These are phyloP conservation scores for Serripes groenlandicus DNA, from an alignment of 2,888 invertebrate species.

Conservation along the genomic window DNA sequence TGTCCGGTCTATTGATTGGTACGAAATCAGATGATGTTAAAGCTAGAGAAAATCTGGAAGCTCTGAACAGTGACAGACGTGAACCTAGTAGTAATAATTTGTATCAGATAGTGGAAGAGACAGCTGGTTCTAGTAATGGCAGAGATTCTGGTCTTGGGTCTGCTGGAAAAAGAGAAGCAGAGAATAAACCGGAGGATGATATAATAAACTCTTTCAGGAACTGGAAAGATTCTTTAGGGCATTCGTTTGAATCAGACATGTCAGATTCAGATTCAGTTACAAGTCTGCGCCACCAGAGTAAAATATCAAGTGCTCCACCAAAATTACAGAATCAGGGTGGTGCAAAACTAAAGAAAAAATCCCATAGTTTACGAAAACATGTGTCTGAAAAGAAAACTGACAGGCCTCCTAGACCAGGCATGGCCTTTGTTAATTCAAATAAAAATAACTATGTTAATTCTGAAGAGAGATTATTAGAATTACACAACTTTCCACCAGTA, in stretches of 20 bases:
- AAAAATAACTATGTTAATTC: background rate
- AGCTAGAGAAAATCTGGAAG: constrained; percentile 25
- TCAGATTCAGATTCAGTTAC: constrained; percentile 58
- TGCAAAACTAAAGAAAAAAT: constrained; percentile 57
- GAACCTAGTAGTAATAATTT: background rate
- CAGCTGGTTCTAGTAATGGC: constrained; percentile 67
- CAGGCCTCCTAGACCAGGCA: constrained; percentile 53
- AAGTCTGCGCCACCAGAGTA: constrained; percentile 25
- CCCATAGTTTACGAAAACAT: constrained; percentile 52
- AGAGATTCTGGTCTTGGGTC: constrained; percentile 78
- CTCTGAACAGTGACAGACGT: constrained; percentile 12
- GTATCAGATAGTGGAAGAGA: constrained; percentile 47
- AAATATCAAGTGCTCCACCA: constrained; percentile 64
- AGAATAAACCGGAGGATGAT: constrained; percentile 2
- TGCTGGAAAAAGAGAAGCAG: constrained; percentile 63
- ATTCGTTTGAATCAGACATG: constrained; percentile 56
- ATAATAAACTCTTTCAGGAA: background rate
- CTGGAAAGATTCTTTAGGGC: constrained; percentile 45
- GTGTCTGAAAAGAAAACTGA: constrained; percentile 37
- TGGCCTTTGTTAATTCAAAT: constrained; percentile 51
- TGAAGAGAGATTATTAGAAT: background rate
- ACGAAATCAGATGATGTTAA: constrained; percentile 51
- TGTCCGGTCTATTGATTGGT: constrained; percentile 44
- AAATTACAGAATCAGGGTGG: constrained; percentile 49
- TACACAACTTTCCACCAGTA: constrained; percentile 25